Evolutionary conservation across 2,888 invertebrate species (phyloP).

Genomic region (Drosophila greeni): DNA sequence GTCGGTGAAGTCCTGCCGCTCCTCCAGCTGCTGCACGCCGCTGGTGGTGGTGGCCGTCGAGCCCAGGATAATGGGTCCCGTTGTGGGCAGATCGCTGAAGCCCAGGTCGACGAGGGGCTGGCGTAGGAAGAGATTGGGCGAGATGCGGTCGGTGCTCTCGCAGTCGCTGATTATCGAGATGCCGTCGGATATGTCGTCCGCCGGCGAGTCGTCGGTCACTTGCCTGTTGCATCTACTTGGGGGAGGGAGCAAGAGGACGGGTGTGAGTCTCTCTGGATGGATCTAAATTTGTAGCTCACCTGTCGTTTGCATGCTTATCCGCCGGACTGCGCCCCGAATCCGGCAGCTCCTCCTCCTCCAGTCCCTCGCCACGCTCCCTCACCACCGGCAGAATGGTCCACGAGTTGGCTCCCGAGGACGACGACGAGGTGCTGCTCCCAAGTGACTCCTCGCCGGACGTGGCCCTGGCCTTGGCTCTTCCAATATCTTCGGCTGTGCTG

Average conservation of each 20-base stretch:
- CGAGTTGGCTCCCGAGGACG: constrained; percentile 66
- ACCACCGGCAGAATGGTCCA: constrained; percentile 74
- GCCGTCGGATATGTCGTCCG: constrained; percentile 77
- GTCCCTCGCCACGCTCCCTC: constrained; percentile 22
- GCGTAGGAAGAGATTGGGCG: constrained; percentile 71
- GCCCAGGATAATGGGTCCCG: constrained; percentile 18
- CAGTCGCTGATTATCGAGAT: constrained; percentile 78
- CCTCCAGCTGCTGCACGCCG: constrained; percentile 18
- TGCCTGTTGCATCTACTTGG: constrained; percentile 41
- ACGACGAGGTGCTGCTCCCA: constrained; percentile 69
- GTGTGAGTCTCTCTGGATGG: not conserved
- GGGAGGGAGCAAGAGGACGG: too few relatives aligned
- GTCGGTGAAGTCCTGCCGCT: not conserved
- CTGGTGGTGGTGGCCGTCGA: too few relatives aligned
- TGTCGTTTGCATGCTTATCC: constrained; percentile 50
- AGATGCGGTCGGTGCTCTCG: constrained; percentile 75
- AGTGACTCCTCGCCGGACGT: constrained; percentile 49
- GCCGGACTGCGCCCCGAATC: constrained; percentile 16
- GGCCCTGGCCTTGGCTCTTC: constrained; percentile 18
- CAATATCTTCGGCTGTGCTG: constrained; percentile 29
- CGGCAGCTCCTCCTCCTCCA: constrained; percentile 23
- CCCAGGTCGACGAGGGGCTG: constrained; percentile 66
- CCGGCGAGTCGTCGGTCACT: constrained; percentile 43
- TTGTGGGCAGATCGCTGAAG: constrained; percentile 49
- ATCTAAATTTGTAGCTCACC: constrained; percentile 8